These are phyloP conservation scores for Limanda limanda DNA, from an alignment of 2,113 vertebrate genomes.

Conservation along the genomic window DNA sequence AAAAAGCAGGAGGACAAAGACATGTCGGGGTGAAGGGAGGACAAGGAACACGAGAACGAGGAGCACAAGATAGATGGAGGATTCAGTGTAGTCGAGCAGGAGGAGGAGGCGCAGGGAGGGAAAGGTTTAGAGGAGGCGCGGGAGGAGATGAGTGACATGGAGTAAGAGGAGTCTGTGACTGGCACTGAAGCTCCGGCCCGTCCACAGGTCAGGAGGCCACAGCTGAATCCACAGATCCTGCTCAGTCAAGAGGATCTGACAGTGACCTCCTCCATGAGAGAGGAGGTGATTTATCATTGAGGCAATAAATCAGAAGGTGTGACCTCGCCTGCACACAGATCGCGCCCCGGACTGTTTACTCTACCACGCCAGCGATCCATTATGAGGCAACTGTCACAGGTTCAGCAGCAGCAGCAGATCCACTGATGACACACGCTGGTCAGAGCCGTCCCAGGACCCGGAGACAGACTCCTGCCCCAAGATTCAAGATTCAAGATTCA, in stretches of 20 bases:
- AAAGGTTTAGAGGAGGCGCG: slow-evolving; percentile 25
- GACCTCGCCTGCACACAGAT: slow-evolving; percentile 73
- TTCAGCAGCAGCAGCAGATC: slow-evolving; percentile 51
- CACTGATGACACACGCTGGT: slow-evolving; percentile 34
- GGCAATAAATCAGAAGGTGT: slow-evolving; percentile 77
- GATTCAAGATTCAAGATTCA: too few relatives aligned
- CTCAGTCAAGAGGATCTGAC: slow-evolving; percentile 64
- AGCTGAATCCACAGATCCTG: slow-evolving; percentile 82
- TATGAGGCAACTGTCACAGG: slow-evolving; percentile 50
- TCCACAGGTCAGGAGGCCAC: slow-evolving; percentile 71
- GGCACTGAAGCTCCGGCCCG: slow-evolving; percentile 48
- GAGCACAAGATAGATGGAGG: slow-evolving; percentile 28
- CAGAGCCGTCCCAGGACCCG: background rate
- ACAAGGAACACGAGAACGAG: slow-evolving; percentile 15
- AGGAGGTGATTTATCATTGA: slow-evolving; percentile 77
- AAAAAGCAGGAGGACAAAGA: slow-evolving; percentile 29
- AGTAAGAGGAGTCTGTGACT: slow-evolving; percentile 14
- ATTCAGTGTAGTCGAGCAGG: background rate
- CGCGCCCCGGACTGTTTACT: slow-evolving; percentile 74
- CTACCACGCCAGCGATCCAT: slow-evolving; percentile 67
- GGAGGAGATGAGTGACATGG: slow-evolving; percentile 41
- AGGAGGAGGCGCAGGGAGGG: slow-evolving; percentile 2
- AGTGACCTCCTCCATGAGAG: slow-evolving; percentile 68
- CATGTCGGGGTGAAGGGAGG: slow-evolving; percentile 15
- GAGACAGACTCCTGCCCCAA: too few relatives aligned